These are phyloP conservation scores for Thermophis baileyi DNA, from an alignment of 2,113 vertebrate genomes.

Conservation along the genomic window DNA sequence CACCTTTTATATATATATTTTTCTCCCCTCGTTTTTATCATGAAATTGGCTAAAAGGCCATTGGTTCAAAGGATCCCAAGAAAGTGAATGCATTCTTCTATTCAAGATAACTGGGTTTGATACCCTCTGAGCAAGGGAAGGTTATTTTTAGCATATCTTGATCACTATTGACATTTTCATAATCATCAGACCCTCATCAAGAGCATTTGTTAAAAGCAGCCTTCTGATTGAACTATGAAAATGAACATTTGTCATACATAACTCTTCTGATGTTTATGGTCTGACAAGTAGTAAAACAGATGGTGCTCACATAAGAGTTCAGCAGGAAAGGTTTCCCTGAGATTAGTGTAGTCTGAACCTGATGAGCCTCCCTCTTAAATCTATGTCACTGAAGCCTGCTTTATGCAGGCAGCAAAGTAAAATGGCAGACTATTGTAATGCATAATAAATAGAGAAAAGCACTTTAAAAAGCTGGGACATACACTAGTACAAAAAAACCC, in stretches of 20 bases:
- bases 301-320: not conserved
- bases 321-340: not conserved
- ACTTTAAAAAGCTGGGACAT: not conserved
- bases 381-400: slow-evolving; percentile 8
- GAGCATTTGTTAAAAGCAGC: slow-evolving; percentile 10
- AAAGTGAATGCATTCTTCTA: not conserved
- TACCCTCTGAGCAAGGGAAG: not conserved
- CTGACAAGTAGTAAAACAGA: slow-evolving; percentile 3
- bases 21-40: not conserved
- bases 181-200: not conserved
- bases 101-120: not conserved
- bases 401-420: not conserved
- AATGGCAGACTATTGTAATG: not conserved
- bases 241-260: not conserved
- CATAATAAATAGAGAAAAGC: not conserved
- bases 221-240: not conserved
- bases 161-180: slow-evolving; percentile 1
- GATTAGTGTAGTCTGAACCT: not conserved
- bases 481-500: not conserved
- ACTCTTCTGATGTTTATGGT: not conserved
- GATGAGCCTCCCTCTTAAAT: slow-evolving; percentile 12
- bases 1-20: not conserved
- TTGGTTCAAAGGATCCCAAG: not conserved
- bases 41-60: not conserved
- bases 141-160: not conserved